phyloP scores from a whole-genome alignment of 2,888 invertebrate species.

The Clusia tigrina region DNA sequence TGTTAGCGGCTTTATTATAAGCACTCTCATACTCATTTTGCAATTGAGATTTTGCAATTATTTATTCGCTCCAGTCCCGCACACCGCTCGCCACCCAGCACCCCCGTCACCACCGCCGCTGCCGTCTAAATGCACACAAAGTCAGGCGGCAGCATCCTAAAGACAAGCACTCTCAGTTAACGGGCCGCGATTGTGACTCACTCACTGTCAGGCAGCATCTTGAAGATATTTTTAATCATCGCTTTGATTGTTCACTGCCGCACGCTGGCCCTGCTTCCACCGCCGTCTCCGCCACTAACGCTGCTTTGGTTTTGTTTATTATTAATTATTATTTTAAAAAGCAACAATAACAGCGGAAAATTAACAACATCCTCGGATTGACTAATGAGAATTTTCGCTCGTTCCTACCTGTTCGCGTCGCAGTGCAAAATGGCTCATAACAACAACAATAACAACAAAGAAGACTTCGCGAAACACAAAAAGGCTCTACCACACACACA shows the following conservation, averaged over 20 bases:
- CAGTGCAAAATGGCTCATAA: no score
- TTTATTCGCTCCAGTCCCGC: background rate
- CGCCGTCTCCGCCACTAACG: background rate
- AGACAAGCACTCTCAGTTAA: background rate
- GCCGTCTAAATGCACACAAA: no score
- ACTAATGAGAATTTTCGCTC: conserved; percentile 9
- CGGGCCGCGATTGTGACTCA: background rate
- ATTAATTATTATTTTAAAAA: background rate
- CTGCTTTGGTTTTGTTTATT: conserved; percentile 5
- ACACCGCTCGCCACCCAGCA: background rate
- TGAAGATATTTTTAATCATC: conserved; percentile 7
- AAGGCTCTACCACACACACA: no score
- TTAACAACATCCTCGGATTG: background rate
- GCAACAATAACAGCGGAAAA: background rate
- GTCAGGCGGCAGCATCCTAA: background rate
- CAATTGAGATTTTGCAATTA: background rate
- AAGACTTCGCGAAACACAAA: no score
- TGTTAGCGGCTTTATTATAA: conserved; percentile 1
- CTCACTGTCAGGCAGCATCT: background rate
- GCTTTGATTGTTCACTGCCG: conserved; percentile 2
- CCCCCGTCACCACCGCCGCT: background rate
- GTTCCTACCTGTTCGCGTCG: no score
- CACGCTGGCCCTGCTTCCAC: background rate
- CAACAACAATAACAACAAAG: no score
- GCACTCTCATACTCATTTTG: conserved; percentile 4